Percentiles rank a stretch among this genome's conserved stretches.
These are phyloP conservation scores for Hemicordylus capensis DNA, from an alignment of 2,113 vertebrate species.

Conservation along the genomic window DNA sequence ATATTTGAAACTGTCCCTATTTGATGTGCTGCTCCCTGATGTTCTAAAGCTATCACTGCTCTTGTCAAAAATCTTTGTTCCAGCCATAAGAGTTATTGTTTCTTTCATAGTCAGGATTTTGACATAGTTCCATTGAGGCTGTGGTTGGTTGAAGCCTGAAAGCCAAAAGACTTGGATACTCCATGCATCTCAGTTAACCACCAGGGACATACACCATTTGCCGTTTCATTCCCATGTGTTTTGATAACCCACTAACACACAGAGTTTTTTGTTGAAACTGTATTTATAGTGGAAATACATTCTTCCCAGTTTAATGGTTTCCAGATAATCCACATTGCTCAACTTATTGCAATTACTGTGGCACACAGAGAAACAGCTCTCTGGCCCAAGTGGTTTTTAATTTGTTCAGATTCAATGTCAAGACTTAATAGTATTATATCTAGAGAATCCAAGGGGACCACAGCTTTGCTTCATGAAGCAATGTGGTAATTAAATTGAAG, in stretches of 20 bases:
- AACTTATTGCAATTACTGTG: not conserved
- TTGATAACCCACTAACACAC: not conserved
- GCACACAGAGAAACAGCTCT: not conserved
- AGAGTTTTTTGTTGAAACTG: not conserved
- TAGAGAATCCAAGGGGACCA: constrained; percentile 31
- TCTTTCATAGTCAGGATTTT: not conserved
- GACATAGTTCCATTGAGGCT: not conserved
- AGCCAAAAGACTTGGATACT: not conserved
- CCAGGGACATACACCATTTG: not conserved
- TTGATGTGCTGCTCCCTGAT: not conserved
- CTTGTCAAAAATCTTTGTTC: not conserved
- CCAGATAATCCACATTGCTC: not conserved
- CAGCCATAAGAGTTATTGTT: not conserved
- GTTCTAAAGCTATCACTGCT: not conserved
- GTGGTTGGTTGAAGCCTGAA: not conserved
- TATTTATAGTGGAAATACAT: not conserved
- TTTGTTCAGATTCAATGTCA: constrained; percentile 26
- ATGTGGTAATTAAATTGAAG: constrained; percentile 61
- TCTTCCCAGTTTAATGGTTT: not conserved
- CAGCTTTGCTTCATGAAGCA: constrained; percentile 13
- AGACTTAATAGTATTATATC: constrained; percentile 14
- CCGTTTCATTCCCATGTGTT: not conserved
- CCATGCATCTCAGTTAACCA: not conserved
- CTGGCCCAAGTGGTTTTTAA: constrained; percentile 22
- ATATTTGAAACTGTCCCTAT: not conserved